phyloP scores from a whole-genome alignment of 2,113 vertebrate genomes.

The Saccopteryx leptura region DNA sequence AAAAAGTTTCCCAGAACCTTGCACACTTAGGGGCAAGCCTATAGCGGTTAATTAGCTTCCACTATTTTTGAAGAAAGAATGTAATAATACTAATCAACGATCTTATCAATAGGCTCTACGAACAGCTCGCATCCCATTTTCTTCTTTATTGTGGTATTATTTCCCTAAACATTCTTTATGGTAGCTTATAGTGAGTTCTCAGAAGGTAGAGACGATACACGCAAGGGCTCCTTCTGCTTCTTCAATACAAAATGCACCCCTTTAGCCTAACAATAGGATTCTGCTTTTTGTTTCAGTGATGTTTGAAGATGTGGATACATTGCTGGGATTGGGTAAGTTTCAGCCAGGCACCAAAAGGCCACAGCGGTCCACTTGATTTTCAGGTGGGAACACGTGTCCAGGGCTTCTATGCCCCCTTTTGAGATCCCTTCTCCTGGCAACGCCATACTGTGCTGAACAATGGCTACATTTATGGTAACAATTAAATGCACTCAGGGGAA shows the following conservation, averaged over 20 bases:
- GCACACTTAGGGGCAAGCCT: fast-evolving
- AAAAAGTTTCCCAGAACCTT: neutral
- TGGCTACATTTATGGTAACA: neutral
- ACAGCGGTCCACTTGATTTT: neutral
- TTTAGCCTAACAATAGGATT: neutral
- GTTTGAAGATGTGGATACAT: neutral
- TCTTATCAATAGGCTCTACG: neutral
- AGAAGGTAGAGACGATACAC: neutral
- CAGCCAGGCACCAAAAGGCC: neutral
- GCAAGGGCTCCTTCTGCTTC: neutral
- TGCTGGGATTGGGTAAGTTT: neutral
- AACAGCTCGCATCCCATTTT: neutral
- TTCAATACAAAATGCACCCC: neutral
- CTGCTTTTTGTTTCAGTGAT: neutral
- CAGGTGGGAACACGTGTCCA: neutral
- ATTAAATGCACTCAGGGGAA: neutral
- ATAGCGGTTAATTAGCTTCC: neutral
- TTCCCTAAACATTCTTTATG: neutral
- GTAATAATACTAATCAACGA: neutral
- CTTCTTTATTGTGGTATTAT: neutral
- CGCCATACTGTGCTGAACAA: neutral
- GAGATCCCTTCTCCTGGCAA: neutral
- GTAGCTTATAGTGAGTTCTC: neutral
- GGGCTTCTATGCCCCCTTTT: neutral
- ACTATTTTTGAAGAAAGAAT: neutral